Evolutionary conservation across 2,113 vertebrate genomes (phyloP).

Genomic region (Melospiza melodia): DNA sequence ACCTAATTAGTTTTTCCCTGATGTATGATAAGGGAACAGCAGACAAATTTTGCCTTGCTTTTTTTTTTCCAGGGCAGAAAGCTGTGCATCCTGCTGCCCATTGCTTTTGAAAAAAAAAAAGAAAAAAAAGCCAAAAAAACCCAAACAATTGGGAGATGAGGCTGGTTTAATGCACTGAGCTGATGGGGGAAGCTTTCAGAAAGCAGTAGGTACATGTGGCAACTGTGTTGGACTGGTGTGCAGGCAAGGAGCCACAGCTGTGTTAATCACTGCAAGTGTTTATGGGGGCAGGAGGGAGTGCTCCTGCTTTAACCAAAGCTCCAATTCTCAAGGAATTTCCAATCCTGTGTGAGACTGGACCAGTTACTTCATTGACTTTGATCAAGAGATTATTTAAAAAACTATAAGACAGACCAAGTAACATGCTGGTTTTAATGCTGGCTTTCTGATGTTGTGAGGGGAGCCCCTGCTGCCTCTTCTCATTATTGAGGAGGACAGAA

Average conservation of each 20-base stretch:
- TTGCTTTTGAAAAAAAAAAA: not conserved
- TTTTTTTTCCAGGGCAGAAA: not conserved
- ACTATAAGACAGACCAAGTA: fast-evolving
- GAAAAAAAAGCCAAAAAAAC: not conserved
- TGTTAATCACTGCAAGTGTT: fast-evolving
- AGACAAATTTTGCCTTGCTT: not conserved
- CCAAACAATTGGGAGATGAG: not conserved
- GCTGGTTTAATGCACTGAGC: not conserved
- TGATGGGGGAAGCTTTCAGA: not conserved
- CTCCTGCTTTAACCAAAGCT: not conserved
- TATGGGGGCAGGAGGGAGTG: fast-evolving
- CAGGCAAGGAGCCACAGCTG: not conserved
- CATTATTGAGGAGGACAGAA: not conserved
- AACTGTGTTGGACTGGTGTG: not conserved
- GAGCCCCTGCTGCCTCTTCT: not conserved
- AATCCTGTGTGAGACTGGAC: not conserved
- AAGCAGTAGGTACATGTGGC: not conserved
- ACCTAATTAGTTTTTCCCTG: not conserved
- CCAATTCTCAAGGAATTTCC: not conserved
- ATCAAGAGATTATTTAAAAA: not conserved
- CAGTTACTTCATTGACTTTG: not conserved
- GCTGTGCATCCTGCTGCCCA: not conserved
- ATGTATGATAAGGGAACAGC: not conserved
- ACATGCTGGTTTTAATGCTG: not conserved
- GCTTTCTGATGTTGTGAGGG: not conserved